These are phyloP conservation scores for Musca domestica DNA, from an alignment of 1,140 invertebrate species.

Conservation along the genomic window DNA sequence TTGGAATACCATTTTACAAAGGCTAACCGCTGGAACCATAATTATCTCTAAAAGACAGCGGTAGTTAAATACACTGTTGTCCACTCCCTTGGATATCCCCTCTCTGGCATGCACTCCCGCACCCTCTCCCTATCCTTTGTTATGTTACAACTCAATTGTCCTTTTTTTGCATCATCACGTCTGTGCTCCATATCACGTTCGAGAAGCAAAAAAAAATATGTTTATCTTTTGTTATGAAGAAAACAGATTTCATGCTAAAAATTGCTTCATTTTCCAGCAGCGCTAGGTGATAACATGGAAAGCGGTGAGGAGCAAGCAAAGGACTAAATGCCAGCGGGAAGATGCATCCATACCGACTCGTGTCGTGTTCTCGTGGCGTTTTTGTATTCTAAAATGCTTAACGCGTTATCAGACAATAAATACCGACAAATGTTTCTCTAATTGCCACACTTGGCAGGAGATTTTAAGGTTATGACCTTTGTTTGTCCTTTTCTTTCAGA, in stretches of 20 bases:
- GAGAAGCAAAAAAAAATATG: too few relatives aligned
- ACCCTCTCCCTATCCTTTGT: not conserved
- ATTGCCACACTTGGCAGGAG: constrained; percentile 23
- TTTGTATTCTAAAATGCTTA: not conserved
- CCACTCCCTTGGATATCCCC: not conserved
- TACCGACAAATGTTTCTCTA: constrained; percentile 21
- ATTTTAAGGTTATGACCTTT: constrained; percentile 12
- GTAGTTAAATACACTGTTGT: too few relatives aligned
- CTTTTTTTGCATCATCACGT: not conserved
- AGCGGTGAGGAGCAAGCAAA: too few relatives aligned
- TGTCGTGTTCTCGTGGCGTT: constrained; percentile 4
- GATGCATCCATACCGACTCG: too few relatives aligned
- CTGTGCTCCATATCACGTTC: constrained; percentile 7
- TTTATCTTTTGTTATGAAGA: not conserved
- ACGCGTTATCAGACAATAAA: constrained; percentile 13
- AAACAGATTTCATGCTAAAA: too few relatives aligned
- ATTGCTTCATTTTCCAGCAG: too few relatives aligned
- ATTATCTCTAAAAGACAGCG: constrained; percentile 3
- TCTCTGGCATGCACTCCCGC: not conserved
- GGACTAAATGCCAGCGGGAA: too few relatives aligned
- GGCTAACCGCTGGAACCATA: constrained; percentile 20
- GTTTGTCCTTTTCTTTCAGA: not conserved
- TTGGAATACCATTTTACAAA: not conserved
- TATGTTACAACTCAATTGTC: not conserved
- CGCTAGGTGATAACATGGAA: too few relatives aligned